Base-by-base conservation (phyloP, 2,113 vertebrate species). In the Jacana jacana region DNA sequence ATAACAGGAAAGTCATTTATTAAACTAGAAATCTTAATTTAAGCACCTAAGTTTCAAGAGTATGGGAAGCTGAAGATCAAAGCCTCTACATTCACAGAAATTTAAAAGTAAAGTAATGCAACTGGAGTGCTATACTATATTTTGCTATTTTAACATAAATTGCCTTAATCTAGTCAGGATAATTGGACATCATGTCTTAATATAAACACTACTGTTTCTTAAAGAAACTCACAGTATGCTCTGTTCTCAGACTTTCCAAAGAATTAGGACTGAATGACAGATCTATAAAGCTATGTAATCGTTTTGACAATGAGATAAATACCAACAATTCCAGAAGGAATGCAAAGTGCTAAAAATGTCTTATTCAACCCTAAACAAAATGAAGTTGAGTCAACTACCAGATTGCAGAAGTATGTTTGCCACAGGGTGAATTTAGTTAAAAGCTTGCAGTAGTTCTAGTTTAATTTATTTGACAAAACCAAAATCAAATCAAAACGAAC, bases 141-240 rank as follows among this genome's bases (percentile, higher is more conserved):
- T 81, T 57, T 52, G 20, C 5, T 69, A 13, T 58, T 68, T 78
- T 80, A 76, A 48, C 11, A 52, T 19, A 68, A 57, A 33, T 79
- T 66, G 19, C 40, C 30, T 60, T n/a, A 39, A 77, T 54, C 13
- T n/a, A 20, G 40, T 14, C 6, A 58, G 18, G 7, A n/a, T 39
- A 72, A 60, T 39, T 17, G 1, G 10, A 33, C 13, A 66, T 54
- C 6, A 35, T 18, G 3, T 60, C 80, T 39, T 48, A 55, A 49
- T 37, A 19, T 40, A 80, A 49, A 60, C 1, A 0, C n/a, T 57
- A 20, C 4, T 17, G 2, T 44, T 51, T 68, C 30, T 71, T n/a
- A n/a, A 1, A 4, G 37, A 82, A 82, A 72, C 71, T 82, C 24
- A 64, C 2, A 7, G 13, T 37, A 55, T 33, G 4, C 3, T 0